Conservation (phyloP, 2,113 vertebrate genomes). For the Misgurnus anguillicaudatus region DNA sequence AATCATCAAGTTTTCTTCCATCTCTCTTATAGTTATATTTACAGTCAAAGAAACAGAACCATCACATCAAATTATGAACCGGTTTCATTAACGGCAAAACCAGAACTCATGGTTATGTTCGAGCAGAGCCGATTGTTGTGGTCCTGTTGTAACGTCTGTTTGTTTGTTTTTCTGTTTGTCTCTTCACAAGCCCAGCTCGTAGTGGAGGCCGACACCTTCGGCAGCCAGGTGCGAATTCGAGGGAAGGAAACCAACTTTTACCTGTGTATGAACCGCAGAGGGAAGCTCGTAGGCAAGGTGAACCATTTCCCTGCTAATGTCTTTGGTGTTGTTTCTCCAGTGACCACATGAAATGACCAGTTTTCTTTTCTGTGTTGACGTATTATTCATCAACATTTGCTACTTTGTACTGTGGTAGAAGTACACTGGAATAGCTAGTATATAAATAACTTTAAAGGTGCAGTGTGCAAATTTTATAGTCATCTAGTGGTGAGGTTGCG, state of each 20-base stretch:
- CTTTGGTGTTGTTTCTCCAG: constrained; percentile 55
- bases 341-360: neutral
- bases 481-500: no score
- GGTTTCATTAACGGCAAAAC: neutral
- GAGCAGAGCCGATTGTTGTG: neutral
- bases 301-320: constrained; percentile 50
- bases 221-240: constrained; percentile 82
- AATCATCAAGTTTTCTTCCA: neutral
- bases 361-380: constrained; percentile 1
- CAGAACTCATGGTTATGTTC: constrained; percentile 4
- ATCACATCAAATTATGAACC: constrained; percentile 38
- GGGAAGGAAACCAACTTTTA: constrained; percentile 81
- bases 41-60: constrained; percentile 36
- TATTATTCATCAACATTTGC: neutral
- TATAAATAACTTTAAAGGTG: no score
- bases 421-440: no score
- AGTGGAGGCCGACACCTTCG: constrained; percentile 83
- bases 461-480: no score
- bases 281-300: constrained; percentile 82
- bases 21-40: constrained; percentile 7
- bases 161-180: constrained; percentile 69
- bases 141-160: constrained; percentile 67
- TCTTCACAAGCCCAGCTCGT: constrained; percentile 84
- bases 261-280: constrained; percentile 81
- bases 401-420: no score